Conservation (phyloP, 2,113 vertebrate species). For the Oplegnathus fasciatus region DNA sequence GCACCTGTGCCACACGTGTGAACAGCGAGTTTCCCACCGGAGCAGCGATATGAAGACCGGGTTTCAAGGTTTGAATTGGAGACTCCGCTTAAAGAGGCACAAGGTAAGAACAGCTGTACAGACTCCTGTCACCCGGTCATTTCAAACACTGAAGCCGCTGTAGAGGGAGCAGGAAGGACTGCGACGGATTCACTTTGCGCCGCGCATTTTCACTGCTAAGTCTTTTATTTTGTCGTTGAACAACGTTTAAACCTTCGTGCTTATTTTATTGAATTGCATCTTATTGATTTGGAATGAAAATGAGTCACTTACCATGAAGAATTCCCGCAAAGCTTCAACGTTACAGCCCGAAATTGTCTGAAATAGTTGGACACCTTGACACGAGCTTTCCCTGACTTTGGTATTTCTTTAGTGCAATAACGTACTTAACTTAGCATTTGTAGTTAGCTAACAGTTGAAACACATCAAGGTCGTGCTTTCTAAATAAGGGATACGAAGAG, state of each 20-base stretch:
- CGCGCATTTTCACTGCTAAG: background rate
- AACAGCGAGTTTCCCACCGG: background rate
- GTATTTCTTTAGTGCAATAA: background rate
- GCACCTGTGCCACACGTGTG: constrained; percentile 51
- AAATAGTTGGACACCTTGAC: background rate
- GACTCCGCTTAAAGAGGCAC: constrained; percentile 21
- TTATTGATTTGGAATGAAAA: background rate
- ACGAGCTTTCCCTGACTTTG: background rate
- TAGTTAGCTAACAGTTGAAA: background rate
- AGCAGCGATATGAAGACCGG: constrained; percentile 52
- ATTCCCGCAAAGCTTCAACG: background rate
- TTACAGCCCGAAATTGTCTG: background rate
- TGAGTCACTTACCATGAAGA: background rate
- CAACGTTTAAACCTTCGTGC: background rate
- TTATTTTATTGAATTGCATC: background rate
- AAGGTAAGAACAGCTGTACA: constrained; percentile 65
- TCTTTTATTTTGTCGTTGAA: background rate
- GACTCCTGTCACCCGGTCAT: too few species aligned
- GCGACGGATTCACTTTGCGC: background rate
- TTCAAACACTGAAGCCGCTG: background rate
- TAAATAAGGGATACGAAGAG: too few species aligned
- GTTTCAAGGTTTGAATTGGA: background rate
- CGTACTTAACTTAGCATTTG: background rate
- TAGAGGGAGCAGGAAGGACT: background rate
- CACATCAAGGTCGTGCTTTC: background rate